Conservation (phyloP, 2,888 invertebrate genomes). For the Deroplatys truncata region DNA sequence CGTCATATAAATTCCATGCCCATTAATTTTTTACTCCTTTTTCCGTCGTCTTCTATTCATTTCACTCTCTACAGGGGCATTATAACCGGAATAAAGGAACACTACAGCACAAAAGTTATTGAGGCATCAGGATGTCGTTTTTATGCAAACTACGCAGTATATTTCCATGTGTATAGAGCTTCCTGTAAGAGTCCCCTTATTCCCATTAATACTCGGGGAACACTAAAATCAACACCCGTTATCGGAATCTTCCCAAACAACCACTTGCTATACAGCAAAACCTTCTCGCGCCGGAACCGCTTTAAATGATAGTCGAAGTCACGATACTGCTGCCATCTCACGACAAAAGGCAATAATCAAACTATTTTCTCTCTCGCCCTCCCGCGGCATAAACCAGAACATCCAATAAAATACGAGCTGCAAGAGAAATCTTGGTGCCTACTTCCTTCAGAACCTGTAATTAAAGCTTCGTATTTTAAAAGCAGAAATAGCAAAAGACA, state of each 20-base stretch:
- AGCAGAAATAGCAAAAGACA: not conserved
- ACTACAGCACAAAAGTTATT: not conserved
- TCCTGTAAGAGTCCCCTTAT: not conserved
- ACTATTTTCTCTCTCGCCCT: not conserved
- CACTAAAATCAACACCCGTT: not conserved
- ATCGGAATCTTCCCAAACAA: not conserved
- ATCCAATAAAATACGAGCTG: not conserved
- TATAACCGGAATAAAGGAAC: not conserved
- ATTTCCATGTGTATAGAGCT: not conserved
- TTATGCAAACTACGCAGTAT: not conserved
- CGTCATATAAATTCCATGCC: no score
- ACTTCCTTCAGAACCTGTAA: not conserved
- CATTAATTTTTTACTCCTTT: no score
- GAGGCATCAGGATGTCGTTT: not conserved
- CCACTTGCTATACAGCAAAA: not conserved
- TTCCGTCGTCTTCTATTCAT: not conserved
- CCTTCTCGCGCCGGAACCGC: not conserved
- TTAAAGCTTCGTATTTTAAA: not conserved
- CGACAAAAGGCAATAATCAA: conserved; percentile 10
- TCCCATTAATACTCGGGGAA: not conserved
- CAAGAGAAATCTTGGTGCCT: not conserved
- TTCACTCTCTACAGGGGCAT: not conserved
- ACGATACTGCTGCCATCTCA: conserved; percentile 2
- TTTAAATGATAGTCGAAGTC: conserved; percentile 10
- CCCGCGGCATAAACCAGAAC: not conserved